phyloP scores from a whole-genome alignment of 2,888 invertebrate genomes.

The Anoplius nigerrimus region DNA sequence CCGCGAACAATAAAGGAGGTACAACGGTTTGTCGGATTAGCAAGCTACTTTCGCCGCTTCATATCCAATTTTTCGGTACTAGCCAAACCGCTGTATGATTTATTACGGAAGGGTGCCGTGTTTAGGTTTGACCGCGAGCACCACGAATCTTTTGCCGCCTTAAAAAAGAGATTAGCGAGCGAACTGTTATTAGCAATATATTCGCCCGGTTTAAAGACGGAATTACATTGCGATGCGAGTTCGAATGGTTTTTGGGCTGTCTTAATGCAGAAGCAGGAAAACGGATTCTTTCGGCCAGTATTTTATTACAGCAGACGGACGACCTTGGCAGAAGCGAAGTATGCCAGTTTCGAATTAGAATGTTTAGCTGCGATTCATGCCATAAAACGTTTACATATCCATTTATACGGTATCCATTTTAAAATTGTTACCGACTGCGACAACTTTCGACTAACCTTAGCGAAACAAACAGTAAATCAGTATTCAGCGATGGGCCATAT shows the following conservation, averaged over 20 bases:
- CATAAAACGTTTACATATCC: constrained; percentile 55
- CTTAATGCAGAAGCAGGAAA: constrained; percentile 40
- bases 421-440: constrained; percentile 60
- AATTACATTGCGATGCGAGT: constrained; percentile 51
- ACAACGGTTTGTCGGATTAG: background rate
- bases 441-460: constrained; percentile 43
- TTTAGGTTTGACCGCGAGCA: too few relatives aligned
- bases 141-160: too few relatives aligned
- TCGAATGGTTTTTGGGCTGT: constrained; percentile 45
- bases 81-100: constrained; percentile 6
- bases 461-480: constrained; percentile 44
- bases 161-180: too few relatives aligned
- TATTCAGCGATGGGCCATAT: constrained; percentile 45
- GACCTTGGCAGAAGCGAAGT: constrained; percentile 50
- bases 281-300: constrained; percentile 38
- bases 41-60: background rate
- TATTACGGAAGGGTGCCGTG: too few relatives aligned
- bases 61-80: background rate
- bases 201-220: constrained; percentile 38
- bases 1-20: constrained; percentile 5
- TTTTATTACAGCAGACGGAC: constrained; percentile 54
- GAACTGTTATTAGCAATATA: constrained; percentile 39
- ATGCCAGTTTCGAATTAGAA: constrained; percentile 59
- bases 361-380: constrained; percentile 57
- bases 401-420: constrained; percentile 53